These are phyloP conservation scores for Ormia ochracea DNA, from an alignment of 2,888 invertebrate genomes.

Conservation along the genomic window DNA sequence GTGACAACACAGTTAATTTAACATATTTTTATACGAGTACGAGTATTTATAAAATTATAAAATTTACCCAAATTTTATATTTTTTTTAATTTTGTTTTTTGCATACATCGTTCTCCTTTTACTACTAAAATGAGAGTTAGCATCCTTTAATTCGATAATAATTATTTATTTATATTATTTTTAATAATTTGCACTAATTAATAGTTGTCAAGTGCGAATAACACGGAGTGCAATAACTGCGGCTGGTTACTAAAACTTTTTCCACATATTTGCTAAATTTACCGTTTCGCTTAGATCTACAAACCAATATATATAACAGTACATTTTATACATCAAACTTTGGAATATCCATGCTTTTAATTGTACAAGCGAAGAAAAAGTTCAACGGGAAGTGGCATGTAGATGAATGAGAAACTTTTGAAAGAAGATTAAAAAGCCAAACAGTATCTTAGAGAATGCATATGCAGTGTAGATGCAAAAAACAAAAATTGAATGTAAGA, in stretches of 20 bases:
- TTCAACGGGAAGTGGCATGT: not conserved
- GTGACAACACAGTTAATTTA: too few species aligned
- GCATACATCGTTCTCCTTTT: too few species aligned
- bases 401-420: conserved; percentile 20
- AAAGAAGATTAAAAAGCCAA: not conserved
- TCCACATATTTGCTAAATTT: not conserved
- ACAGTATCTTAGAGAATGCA: not conserved
- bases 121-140: too few species aligned
- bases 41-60: too few species aligned
- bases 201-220: not conserved
- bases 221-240: not conserved
- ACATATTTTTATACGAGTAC: too few species aligned
- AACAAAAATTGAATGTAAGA: conserved; percentile 21
- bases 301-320: not conserved
- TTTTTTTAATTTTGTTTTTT: too few species aligned
- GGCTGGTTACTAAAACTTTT: not conserved
- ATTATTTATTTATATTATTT: conserved; percentile 1
- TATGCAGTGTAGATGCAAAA: conserved; percentile 11
- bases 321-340: conserved; percentile 23
- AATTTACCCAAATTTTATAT: too few species aligned
- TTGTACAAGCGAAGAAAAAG: conserved; percentile 29
- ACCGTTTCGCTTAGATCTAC: not conserved
- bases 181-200: conserved; percentile 23
- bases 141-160: conserved; percentile 32
- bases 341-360: conserved; percentile 32